Conservation (phyloP, 2,113 vertebrate genomes). For the Hypanus sabinus region DNA sequence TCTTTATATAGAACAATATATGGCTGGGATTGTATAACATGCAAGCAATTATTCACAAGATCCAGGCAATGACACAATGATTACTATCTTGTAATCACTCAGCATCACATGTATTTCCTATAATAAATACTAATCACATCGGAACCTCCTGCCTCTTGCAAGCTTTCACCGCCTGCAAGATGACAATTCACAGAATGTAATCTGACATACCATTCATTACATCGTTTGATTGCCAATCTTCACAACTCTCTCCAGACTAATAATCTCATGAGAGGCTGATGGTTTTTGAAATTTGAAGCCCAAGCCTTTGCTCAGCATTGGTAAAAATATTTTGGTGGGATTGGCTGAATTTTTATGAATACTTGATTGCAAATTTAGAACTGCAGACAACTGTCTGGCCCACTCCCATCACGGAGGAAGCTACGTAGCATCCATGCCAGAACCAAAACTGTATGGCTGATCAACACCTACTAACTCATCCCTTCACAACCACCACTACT, state of each 20-base stretch:
- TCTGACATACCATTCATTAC: neutral
- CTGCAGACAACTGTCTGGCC: no score
- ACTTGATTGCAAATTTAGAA: neutral
- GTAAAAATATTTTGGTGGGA: neutral
- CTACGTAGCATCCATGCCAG: no score
- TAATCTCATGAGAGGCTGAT: neutral
- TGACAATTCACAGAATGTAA: neutral
- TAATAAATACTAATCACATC: constrained; percentile 29
- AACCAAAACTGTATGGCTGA: no score
- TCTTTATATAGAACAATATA: constrained; percentile 26
- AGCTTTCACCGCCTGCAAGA: constrained; percentile 6
- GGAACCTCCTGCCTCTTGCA: neutral
- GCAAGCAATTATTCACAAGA: neutral
- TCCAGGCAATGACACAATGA: constrained; percentile 13
- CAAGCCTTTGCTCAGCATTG: neutral
- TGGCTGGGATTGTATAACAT: neutral
- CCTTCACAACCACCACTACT: no score
- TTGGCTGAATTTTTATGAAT: neutral
- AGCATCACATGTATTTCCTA: constrained; percentile 28
- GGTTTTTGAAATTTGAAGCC: neutral
- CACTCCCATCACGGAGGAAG: no score
- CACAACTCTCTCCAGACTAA: neutral
- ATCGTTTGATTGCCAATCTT: neutral
- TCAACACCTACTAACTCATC: no score
- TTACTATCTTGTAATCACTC: constrained; percentile 23